Evolutionary conservation across 2,113 vertebrate genomes (phyloP).

Genomic region (Chitala chitala): DNA sequence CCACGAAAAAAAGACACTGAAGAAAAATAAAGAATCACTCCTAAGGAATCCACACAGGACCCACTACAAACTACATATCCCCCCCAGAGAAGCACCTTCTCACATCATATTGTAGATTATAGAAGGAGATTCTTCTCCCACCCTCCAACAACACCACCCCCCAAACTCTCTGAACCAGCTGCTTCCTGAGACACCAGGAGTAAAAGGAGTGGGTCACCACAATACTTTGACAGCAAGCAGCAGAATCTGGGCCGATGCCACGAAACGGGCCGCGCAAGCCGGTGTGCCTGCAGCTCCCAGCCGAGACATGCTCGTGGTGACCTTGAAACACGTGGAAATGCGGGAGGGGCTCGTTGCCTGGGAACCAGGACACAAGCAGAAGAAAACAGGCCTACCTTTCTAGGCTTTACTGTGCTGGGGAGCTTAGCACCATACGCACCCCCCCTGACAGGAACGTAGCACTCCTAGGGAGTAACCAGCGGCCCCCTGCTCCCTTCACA

Average conservation of each 20-base stretch:
- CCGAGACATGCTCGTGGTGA: constrained; percentile 14
- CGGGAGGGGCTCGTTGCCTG: constrained; percentile 7
- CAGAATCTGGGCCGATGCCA: constrained; percentile 15
- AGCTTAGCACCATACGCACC: neutral
- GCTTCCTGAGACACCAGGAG: constrained; percentile 15
- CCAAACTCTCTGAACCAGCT: neutral
- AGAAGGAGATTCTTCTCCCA: neutral
- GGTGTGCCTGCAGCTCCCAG: neutral
- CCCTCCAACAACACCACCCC: neutral
- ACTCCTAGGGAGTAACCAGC: neutral
- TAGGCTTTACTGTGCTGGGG: neutral
- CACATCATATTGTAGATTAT: neutral
- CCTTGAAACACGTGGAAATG: constrained; percentile 23
- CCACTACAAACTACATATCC: too few relatives aligned
- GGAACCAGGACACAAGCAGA: constrained; percentile 22
- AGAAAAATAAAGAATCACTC: too few relatives aligned
- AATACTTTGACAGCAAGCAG: constrained; percentile 21
- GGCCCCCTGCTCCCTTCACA: neutral
- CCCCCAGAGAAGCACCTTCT: neutral
- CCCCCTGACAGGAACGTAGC: neutral
- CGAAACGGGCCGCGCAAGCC: neutral
- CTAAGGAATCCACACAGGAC: too few relatives aligned
- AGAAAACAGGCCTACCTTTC: constrained; percentile 7
- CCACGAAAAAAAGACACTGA: neutral
- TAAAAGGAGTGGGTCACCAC: neutral